Evolutionary conservation across 2,888 invertebrate species (phyloP), one percentile per base, ranked within the genome.

Genomic region (Diplazon laetatorius): DNA sequence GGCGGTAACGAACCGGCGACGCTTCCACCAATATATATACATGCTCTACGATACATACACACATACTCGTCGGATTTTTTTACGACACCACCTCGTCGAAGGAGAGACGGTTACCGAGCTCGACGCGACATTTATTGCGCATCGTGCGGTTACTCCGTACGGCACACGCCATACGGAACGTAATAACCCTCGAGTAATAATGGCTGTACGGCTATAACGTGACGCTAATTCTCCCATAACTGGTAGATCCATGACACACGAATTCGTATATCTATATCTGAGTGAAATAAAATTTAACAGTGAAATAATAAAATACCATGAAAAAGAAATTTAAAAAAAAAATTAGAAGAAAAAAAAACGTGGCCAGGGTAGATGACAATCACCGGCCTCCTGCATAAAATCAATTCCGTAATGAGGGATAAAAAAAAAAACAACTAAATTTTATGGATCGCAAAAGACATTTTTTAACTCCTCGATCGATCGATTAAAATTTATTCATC

Each of bases 71-170:
- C 57, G 39, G 63, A 35, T 63, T 69, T 73, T 77, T 66, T 66
- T 73, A 73, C 69, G 73, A 69, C 39, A 1, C 39, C 4, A 16
- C 37, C 69, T 59, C 69, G 65, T 25, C 46, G 68, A 68, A 57
- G 62, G 55, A 72, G 55, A 72, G 68, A 63, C 68, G 68, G 35
- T 50, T 69, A 50, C 52, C 69, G 46, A 63, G 37, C 57, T 69
- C 68, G 44, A 18, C 73, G n/a, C 63, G 77, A 77, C 72, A 42
- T 77, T 77, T 77, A 77, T 73, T 50, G 42, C n/a, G n/a, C 77
- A 59, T 50, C 68, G 75, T 69, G 63, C 30, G 44, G 50, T 50
- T 59, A 50, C 57, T 44, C 68, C 16, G 18, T 46, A 69, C 68
- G 72, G 22, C 22, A 14, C 37, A 14, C 37, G 25, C 68, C 18